Conservation (phyloP, 2,797 vertebrate genomes). For the Apodemus agrarius region DNA sequence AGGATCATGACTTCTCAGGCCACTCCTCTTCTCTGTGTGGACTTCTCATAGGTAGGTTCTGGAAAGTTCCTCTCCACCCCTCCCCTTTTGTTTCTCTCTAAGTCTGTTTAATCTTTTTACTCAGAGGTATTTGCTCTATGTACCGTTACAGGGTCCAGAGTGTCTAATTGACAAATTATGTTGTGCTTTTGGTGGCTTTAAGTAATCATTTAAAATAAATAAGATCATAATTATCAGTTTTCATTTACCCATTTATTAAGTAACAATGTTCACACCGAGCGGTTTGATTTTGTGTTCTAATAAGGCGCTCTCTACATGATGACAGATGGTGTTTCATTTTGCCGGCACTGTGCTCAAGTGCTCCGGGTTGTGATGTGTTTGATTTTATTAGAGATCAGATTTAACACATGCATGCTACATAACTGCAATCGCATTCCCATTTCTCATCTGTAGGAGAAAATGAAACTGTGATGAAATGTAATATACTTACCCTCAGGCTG, state of each 20-base stretch:
- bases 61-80: conserved; percentile 65
- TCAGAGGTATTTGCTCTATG: conserved; percentile 80
- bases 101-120: conserved; percentile 80
- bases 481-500: conserved; percentile 99
- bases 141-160: conserved; percentile 80
- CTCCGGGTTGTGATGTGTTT: conserved; percentile 97
- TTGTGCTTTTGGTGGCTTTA: conserved; percentile 86
- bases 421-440: conserved; percentile 97
- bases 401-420: conserved; percentile 99
- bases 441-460: conserved; percentile 99
- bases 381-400: conserved; percentile 99
- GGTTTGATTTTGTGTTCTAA: conserved; percentile 94
- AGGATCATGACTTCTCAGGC: conserved; percentile 72
- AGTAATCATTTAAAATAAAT: conserved; percentile 90
- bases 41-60: conserved; percentile 77
- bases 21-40: conserved; percentile 66
- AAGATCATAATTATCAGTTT: conserved; percentile 91
- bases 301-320: conserved; percentile 93
- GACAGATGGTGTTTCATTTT: conserved; percentile 98
- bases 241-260: conserved; percentile 90
- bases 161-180: conserved; percentile 88
- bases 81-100: conserved; percentile 77
- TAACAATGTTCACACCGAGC: conserved; percentile 88
- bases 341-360: conserved; percentile 93
- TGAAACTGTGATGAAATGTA: conserved; percentile 99